phyloP scores from a whole-genome alignment of 1,140 invertebrate species.

The Chrysomallon squamiferum region DNA sequence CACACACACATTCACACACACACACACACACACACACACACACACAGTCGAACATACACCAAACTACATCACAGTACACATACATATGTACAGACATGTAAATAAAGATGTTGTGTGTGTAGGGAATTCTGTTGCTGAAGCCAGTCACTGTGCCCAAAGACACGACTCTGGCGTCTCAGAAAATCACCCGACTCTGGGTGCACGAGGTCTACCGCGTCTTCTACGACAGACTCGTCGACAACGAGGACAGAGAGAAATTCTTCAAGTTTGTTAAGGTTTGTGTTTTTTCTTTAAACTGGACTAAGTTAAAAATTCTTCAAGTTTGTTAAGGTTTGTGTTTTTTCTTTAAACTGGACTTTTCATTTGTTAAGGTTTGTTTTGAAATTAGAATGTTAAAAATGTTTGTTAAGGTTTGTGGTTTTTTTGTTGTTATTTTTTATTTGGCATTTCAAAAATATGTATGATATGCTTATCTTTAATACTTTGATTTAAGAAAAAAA shows the following conservation, averaged over 20 bases:
- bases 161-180: slow-evolving; percentile 45
- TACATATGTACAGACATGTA: too few species aligned
- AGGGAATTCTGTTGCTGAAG: slow-evolving; percentile 59
- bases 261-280: slow-evolving; percentile 64
- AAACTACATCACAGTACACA: too few species aligned
- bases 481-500: too few species aligned
- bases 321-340: slow-evolving; percentile 62
- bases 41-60: too few species aligned
- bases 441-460: too few species aligned
- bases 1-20: too few species aligned
- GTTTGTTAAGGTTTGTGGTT: too few species aligned
- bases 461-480: too few species aligned
- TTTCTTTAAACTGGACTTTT: slow-evolving; percentile 25
- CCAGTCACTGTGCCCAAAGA: slow-evolving; percentile 42
- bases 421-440: too few species aligned
- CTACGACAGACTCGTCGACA: slow-evolving; percentile 62
- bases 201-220: slow-evolving; percentile 64
- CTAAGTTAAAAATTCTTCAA: slow-evolving; percentile 48
- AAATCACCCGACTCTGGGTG: slow-evolving; percentile 58
- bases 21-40: too few species aligned
- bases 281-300: background rate
- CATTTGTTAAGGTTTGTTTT: slow-evolving; percentile 62
- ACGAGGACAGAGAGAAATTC: slow-evolving; percentile 53
- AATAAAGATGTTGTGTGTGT: too few species aligned
- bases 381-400: background rate